A percentile compares a stretch with the other conserved stretches of the same genome.
Evolutionary conservation across 2,888 invertebrate genomes (phyloP).

Genomic region (Cylindroiulus punctatus): DNA sequence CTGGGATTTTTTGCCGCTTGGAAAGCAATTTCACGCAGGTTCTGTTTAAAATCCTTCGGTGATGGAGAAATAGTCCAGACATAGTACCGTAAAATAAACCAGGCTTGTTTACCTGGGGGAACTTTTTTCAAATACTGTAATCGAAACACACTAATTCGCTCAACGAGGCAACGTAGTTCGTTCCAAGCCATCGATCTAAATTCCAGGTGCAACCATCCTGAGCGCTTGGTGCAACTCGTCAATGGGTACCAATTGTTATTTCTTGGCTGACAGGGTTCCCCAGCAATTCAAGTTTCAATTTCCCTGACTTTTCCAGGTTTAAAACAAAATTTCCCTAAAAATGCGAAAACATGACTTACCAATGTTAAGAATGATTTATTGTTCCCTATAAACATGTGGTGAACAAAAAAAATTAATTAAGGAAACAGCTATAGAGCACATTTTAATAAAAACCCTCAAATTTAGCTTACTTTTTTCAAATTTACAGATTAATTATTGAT

Average conservation of each 20-base stretch:
- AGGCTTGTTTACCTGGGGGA: conserved; percentile 1
- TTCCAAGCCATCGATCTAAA: conserved; percentile 1
- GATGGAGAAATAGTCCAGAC: conserved; percentile 11
- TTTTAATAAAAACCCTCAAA: no score
- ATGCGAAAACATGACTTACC: no score
- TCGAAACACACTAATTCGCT: not conserved
- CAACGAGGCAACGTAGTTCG: not conserved
- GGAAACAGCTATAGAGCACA: no score
- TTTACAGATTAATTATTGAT: no score
- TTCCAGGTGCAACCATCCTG: not conserved
- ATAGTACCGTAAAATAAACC: conserved; percentile 21
- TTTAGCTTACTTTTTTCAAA: no score
- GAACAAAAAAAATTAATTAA: no score
- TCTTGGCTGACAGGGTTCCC: no score
- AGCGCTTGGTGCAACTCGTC: not conserved
- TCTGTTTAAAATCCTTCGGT: conserved; percentile 17
- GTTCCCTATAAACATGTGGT: no score
- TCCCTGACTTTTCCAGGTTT: no score
- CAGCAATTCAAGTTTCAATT: no score
- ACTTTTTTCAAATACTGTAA: not conserved
- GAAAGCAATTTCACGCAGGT: conserved; percentile 47
- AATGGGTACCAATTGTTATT: not conserved
- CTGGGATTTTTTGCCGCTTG: not conserved
- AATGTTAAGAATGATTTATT: no score
- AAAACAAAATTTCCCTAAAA: no score